Base-by-base conservation (phyloP, 2,888 invertebrate genomes). In the Ryuthela nishihirai region DNA sequence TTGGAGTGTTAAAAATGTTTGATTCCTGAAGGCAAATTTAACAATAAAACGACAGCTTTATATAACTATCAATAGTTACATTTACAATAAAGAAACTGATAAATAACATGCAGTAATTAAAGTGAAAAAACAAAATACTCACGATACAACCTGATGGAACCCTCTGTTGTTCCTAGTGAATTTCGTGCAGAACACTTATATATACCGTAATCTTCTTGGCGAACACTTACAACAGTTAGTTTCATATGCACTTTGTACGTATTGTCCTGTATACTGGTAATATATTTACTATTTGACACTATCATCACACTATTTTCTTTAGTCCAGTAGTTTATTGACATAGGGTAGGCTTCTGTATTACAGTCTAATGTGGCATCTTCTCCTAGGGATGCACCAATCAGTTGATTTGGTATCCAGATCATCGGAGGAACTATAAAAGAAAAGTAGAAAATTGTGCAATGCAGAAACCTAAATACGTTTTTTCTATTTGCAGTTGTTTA, bases 241-340 rank as follows among this genome's bases (percentile, higher is more conserved):
- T 83, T 83, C 91, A 92, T 91, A 73, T 89, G 88, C 2, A 87
- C 88, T 74, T 89, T 90, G 74, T 91, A 91, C 9, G 61, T 48
- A 32, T 65, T 60, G 35, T 65, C 65, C 23, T 46, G 49, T 49
- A 55, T 64, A 15, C 50, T 54, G 18, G 67, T 64, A 26, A 64
- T 64, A 74, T 90, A 91, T 74, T 91, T 91, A 53, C 78, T 75
- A 49, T 84, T 56, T 18, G 55, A 50, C 18, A 64, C 56, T 35
- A 64, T 64, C 65, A 67, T 65, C 52, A 65, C 65, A 34, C 67
- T 65, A 43, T 66, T 64, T 24, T 68, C 69, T 46, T 67, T 69
- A 25, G 85, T 81, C 88, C 88, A 88, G 73, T 87, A 88, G 77
- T 90, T 91, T 58, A 92, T 80, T 17, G 92, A 91, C 26, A 87